Evolutionary conservation across 2,797 vertebrate species (phyloP), one percentile per base, ranked within the genome.

Genomic region (Poeciliopsis paucimaculata): DNA sequence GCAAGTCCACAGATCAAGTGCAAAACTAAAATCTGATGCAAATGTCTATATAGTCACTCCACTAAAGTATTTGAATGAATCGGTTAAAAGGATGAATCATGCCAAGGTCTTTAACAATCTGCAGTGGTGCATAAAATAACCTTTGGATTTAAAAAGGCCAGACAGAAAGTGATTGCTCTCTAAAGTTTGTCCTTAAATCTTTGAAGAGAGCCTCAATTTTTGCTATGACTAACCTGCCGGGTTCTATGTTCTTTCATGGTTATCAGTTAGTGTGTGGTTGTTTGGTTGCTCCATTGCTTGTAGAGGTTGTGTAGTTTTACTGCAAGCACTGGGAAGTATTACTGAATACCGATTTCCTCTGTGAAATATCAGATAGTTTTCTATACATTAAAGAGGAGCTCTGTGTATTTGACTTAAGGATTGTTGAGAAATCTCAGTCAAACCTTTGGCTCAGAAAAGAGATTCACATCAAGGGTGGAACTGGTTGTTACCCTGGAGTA

Each of bases 331-430:
- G 13, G 28, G n/a, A 70, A 11, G 1, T 53, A 20, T 39, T 13
- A n/a, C 18, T 16, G 26, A 51, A 41, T n/a, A 43, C 34, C 12
- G 13, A 34, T 51, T 68, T 46, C 31, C 7, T 23, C 20, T 47
- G 23, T 76, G 57, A 7, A 31, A 60, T 47, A 45, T 76, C 31
- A 66, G 31, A 66, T 51, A 31, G 31, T 16, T 49, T n/a, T 68
- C 10, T 11, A 62, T n/a, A 68, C 31, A 16, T 26, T 15, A 15
- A 36, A 8, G 23, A 15, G 66, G 41, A n/a, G 41, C 7, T 70
- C 26, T 70, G 12, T n/a, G 31, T 76, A 47, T 66, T 76, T 66
- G 28, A 13, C 28, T 76, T 51, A 31, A 66, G 34, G 34, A 68
- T 26, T 28, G 45, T 1, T 12, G 28, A 34, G 13, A 76, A 49